These are phyloP conservation scores for Habrosyne pyritoides DNA, from an alignment of 2,888 invertebrate species.

Conservation along the genomic window DNA sequence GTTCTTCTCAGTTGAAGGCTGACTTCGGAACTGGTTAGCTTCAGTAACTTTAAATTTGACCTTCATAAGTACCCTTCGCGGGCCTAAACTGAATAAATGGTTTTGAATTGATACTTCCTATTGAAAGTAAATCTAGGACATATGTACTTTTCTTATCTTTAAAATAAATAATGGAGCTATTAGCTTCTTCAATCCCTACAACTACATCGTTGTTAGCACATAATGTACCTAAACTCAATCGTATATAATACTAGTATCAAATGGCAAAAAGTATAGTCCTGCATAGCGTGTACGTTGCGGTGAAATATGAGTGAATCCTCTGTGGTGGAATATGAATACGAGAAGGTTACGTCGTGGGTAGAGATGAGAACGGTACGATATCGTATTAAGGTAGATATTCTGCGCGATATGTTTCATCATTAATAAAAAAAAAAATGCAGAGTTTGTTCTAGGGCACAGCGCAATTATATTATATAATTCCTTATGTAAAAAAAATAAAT, in stretches of 20 bases:
- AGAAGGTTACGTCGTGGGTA: conserved; percentile 25
- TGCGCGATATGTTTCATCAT: not conserved
- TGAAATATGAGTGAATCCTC: conserved; percentile 36
- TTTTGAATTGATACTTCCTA: too few species aligned
- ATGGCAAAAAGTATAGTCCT: conserved; percentile 28
- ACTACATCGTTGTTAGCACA: conserved; percentile 7
- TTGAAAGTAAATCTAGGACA: too few species aligned
- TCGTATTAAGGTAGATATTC: not conserved
- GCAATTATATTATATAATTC: too few species aligned
- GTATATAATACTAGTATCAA: conserved; percentile 20
- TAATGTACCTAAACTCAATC: conserved; percentile 10
- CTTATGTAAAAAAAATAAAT: too few species aligned
- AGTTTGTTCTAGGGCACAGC: too few species aligned
- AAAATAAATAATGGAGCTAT: not conserved
- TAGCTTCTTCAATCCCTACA: not conserved
- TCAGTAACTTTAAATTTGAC: too few species aligned
- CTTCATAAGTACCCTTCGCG: too few species aligned
- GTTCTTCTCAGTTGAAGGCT: too few species aligned
- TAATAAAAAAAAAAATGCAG: conserved; percentile 9
- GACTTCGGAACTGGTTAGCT: too few species aligned
- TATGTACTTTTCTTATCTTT: too few species aligned
- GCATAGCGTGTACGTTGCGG: conserved; percentile 20
- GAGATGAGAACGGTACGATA: conserved; percentile 18
- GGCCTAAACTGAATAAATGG: too few species aligned
- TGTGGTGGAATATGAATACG: conserved; percentile 43